A percentile compares a stretch with the other conserved stretches of the same genome.
phyloP scores from a whole-genome alignment of 1,140 invertebrate species.

The Drosophila melanica region DNA sequence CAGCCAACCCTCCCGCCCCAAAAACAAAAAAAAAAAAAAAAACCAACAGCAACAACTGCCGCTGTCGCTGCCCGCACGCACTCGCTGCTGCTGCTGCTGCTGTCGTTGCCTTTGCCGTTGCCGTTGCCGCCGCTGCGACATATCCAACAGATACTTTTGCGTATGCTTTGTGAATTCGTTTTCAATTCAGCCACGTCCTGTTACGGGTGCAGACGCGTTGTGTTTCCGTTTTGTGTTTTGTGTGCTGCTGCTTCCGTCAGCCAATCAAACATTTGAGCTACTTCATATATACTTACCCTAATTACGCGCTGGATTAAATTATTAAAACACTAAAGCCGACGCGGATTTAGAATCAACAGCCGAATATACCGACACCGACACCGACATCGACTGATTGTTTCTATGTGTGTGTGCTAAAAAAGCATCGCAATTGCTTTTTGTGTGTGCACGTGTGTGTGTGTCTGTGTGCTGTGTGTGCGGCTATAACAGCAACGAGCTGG shows the following conservation, averaged over 20 bases:
- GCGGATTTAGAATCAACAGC: slow-evolving; percentile 71
- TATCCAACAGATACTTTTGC: slow-evolving; percentile 79
- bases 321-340: slow-evolving; percentile 78
- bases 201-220: slow-evolving; percentile 82
- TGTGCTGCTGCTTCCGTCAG: slow-evolving; percentile 30
- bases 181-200: slow-evolving; percentile 83
- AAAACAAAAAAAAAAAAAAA: no score
- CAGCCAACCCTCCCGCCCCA: slow-evolving; percentile 36
- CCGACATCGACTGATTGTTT: slow-evolving; percentile 12
- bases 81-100: slow-evolving; percentile 53
- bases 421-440: slow-evolving; percentile 27
- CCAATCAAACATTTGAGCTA: slow-evolving; percentile 45
- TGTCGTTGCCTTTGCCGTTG: slow-evolving; percentile 10
- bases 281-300: slow-evolving; percentile 78
- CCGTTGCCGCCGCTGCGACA: slow-evolving; percentile 35
- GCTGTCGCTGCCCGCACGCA: slow-evolving; percentile 51
- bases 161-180: slow-evolving; percentile 76
- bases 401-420: slow-evolving; percentile 21
- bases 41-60: slow-evolving; percentile 31
- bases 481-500: slow-evolving; percentile 58
- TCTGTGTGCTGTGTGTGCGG: slow-evolving; percentile 30
- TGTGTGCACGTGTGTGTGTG: slow-evolving; percentile 25
- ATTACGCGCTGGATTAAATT: slow-evolving; percentile 84
- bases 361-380: slow-evolving; percentile 27
- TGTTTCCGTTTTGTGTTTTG: slow-evolving; percentile 64